These are phyloP conservation scores for Exephanes ischioxanthus DNA, from an alignment of 2,888 invertebrate genomes.

Conservation along the genomic window DNA sequence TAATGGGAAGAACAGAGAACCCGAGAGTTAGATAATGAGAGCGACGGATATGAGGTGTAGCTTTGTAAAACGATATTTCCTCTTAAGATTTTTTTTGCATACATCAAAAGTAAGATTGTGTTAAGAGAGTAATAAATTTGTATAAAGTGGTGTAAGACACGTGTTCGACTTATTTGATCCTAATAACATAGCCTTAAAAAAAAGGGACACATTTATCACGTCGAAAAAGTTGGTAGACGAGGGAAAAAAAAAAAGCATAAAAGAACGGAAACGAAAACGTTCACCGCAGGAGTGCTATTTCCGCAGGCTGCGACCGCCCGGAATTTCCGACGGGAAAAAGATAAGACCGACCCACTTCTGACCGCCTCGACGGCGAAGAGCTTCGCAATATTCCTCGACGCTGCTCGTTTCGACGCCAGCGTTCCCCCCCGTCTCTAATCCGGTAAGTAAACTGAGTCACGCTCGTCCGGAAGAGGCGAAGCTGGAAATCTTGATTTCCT, in stretches of 20 bases:
- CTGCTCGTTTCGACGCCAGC: slow-evolving; percentile 20
- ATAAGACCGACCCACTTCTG: slow-evolving; percentile 53
- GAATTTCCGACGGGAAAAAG: slow-evolving; percentile 47
- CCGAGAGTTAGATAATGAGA: slow-evolving; percentile 64
- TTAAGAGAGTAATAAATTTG: slow-evolving; percentile 83
- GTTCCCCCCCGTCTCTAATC: slow-evolving; percentile 31
- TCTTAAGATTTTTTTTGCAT: slow-evolving; percentile 81
- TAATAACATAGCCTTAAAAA: slow-evolving; percentile 12
- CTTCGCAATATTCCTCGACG: slow-evolving; percentile 33
- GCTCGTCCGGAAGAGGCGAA: neutral
- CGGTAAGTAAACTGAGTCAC: slow-evolving; percentile 49
- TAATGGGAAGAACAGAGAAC: slow-evolving; percentile 13
- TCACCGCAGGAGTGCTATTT: slow-evolving; percentile 53
- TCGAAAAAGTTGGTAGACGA: neutral
- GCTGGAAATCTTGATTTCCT: neutral
- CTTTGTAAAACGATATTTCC: slow-evolving; percentile 82
- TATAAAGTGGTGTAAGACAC: slow-evolving; percentile 82
- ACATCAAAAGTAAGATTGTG: slow-evolving; percentile 80
- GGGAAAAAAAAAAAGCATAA: neutral
- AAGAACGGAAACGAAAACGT: slow-evolving; percentile 50
- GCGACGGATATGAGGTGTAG: slow-evolving; percentile 76
- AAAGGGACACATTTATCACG: slow-evolving; percentile 22
- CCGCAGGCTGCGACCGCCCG: slow-evolving; percentile 36
- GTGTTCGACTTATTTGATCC: slow-evolving; percentile 47
- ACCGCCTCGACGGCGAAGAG: slow-evolving; percentile 1